Conservation (phyloP, 2,888 invertebrate genomes). For the Globia sparganii region DNA sequence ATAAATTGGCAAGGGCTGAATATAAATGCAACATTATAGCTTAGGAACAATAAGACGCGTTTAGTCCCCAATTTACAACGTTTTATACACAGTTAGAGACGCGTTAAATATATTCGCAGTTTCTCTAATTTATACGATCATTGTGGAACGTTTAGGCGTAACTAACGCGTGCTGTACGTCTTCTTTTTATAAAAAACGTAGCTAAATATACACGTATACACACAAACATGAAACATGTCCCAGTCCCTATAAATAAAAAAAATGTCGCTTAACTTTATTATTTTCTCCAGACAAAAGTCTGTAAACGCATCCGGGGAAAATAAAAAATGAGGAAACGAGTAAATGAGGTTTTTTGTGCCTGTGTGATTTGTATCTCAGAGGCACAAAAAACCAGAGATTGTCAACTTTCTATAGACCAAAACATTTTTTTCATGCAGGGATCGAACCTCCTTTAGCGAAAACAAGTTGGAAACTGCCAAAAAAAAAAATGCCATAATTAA, state of each 20-base stretch:
- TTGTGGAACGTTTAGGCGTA: background rate
- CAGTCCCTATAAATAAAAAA: too few species aligned
- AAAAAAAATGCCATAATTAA: constrained; percentile 2
- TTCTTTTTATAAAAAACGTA: background rate
- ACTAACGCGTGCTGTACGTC: background rate
- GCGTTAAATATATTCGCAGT: too few species aligned
- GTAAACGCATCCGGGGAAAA: background rate
- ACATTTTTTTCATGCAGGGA: background rate
- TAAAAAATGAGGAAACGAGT: background rate
- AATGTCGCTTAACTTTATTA: background rate
- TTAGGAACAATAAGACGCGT: background rate
- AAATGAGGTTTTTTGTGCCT: background rate
- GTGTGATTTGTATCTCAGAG: background rate
- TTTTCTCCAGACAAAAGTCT: background rate
- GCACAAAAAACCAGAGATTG: background rate
- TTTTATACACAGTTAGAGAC: background rate
- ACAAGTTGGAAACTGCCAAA: too few species aligned
- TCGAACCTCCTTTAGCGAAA: background rate
- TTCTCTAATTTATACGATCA: background rate
- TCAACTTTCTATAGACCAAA: background rate
- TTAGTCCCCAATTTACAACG: background rate
- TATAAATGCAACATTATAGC: background rate
- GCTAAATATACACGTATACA: too few species aligned
- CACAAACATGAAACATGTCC: too few species aligned
- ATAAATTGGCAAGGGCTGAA: background rate